Evolutionary conservation across 2,113 vertebrate species (phyloP).

Genomic region (Sylvietta virens): DNA sequence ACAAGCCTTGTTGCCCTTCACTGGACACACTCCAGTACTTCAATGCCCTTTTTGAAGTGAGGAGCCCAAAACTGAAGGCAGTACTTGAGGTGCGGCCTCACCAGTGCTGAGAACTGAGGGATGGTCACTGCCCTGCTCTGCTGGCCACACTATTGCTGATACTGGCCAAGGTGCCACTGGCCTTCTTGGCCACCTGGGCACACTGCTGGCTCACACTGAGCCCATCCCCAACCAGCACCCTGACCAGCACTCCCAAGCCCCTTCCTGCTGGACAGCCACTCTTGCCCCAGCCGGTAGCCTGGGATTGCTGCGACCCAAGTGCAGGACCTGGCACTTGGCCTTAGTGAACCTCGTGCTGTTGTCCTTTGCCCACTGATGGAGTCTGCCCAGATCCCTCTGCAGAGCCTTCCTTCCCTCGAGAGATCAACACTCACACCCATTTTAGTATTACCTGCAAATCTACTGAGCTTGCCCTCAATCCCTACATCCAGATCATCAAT

Average conservation of each 20-base stretch:
- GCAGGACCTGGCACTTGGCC: no score
- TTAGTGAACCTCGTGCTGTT: not conserved
- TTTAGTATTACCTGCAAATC: not conserved
- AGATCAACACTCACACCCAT: not conserved
- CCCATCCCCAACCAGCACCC: no score
- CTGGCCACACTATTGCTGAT: not conserved
- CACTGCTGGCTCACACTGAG: not conserved
- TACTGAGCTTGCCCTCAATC: not conserved
- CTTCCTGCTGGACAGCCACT: not conserved
- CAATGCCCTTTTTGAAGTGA: not conserved
- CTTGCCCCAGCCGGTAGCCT: not conserved
- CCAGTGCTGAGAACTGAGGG: not conserved
- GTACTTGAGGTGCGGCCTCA: not conserved
- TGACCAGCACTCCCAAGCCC: not conserved
- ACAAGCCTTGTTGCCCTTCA: accelerated
- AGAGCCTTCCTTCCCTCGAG: not conserved
- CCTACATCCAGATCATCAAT: accelerated
- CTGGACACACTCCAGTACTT: not conserved
- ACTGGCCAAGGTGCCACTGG: not conserved
- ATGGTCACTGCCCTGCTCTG: not conserved
- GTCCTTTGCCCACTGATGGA: not conserved
- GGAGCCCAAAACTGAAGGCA: not conserved
- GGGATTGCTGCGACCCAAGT: not conserved
- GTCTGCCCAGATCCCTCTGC: not conserved
- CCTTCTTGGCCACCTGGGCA: not conserved